These are phyloP conservation scores for Microctenopoma lineatum DNA, from an alignment of 2,797 vertebrate species.

Conservation along the genomic window DNA sequence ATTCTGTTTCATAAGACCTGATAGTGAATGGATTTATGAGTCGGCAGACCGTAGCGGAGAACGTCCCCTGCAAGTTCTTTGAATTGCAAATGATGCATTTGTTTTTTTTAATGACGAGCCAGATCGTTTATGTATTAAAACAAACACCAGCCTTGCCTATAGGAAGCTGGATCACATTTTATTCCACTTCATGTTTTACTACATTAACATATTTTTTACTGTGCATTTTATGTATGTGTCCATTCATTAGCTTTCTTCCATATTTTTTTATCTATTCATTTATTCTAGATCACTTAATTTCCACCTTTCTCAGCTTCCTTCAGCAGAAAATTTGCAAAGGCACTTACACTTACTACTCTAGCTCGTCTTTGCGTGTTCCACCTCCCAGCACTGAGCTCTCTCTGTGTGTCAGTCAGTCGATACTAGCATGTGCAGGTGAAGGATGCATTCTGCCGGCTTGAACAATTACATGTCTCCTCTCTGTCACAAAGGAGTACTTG, in stretches of 20 bases:
- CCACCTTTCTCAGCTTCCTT: conserved; percentile 4
- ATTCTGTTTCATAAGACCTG: neutral
- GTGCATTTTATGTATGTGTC: neutral
- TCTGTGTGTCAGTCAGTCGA: conserved; percentile 34
- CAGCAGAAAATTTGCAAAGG: neutral
- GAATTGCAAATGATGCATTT: neutral
- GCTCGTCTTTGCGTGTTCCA: conserved; percentile 11
- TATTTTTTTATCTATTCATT: neutral
- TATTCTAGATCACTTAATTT: neutral
- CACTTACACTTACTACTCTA: no score
- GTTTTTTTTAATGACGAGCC: neutral
- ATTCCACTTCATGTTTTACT: no score
- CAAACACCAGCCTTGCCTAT: no score
- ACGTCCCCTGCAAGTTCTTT: neutral
- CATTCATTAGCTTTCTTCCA: neutral
- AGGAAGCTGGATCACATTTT: no score
- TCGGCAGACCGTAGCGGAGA: neutral
- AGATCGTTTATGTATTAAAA: neutral
- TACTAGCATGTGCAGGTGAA: conserved; percentile 17
- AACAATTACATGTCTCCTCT: conserved; percentile 51
- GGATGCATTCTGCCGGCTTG: conserved; percentile 47
- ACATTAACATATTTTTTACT: conserved; percentile 1
- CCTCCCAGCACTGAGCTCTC: conserved; percentile 18
- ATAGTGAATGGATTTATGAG: no score
- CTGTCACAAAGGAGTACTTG: conserved; percentile 85